A percentile compares a stretch with the other conserved stretches of the same genome.
These are phyloP conservation scores for Campylorhamphus procurvoides DNA, from an alignment of 2,113 vertebrate genomes.

Conservation along the genomic window DNA sequence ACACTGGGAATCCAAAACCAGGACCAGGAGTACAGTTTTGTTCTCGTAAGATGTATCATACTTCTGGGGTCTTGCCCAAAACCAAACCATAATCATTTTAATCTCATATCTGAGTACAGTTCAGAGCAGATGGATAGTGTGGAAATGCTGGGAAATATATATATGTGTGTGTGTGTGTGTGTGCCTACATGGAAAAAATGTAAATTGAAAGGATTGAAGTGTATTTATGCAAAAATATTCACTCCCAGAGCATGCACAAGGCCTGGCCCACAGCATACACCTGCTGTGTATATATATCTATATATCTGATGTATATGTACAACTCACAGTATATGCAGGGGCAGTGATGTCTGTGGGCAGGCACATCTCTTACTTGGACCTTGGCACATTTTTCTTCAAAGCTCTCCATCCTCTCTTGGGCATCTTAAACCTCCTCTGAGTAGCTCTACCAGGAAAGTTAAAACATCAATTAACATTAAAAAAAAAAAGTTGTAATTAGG, in stretches of 20 bases:
- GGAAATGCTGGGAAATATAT: neutral
- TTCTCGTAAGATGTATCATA: neutral
- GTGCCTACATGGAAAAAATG: rapidly evolving
- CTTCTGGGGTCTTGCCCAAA: neutral
- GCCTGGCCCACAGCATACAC: neutral
- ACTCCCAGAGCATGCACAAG: neutral
- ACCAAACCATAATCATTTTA: neutral
- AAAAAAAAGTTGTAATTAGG: neutral
- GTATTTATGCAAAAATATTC: neutral
- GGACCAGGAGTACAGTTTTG: neutral
- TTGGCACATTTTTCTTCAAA: neutral
- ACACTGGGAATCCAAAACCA: neutral
- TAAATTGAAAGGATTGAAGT: neutral
- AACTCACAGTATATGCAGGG: neutral
- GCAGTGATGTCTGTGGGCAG: neutral
- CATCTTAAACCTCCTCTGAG: neutral
- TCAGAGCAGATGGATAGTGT: neutral
- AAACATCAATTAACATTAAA: neutral
- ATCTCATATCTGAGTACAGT: neutral
- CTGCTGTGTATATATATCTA: neutral
- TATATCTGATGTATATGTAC: too few relatives aligned
- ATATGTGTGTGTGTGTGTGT: rapidly evolving
- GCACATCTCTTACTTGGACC: neutral
- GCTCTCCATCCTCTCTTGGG: neutral
- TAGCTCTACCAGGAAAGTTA: neutral